phyloP scores from a whole-genome alignment of 2,888 invertebrate species.

The Augiades crinisus region DNA sequence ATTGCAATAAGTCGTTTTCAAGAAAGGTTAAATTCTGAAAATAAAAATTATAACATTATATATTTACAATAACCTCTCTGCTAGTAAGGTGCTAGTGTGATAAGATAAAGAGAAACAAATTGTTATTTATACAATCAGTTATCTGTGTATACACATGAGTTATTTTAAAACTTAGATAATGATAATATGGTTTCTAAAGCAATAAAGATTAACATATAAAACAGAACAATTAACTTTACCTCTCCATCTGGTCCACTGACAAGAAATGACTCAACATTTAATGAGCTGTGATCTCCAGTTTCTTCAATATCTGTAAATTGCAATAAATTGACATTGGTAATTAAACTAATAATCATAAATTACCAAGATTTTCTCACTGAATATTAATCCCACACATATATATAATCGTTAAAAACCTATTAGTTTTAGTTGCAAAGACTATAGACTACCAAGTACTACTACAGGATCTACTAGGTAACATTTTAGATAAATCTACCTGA shows the following conservation, averaged over 20 bases:
- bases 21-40: conserved; percentile 38
- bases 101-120: background rate
- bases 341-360: no score
- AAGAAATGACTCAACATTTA: conserved; percentile 61
- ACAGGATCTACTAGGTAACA: no score
- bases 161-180: background rate
- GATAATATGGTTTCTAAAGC: background rate
- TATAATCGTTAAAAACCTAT: no score
- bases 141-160: background rate
- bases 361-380: no score
- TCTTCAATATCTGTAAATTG: conserved; percentile 40
- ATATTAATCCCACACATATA: no score
- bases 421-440: no score
- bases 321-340: no score
- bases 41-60: conserved; percentile 3
- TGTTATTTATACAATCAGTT: background rate
- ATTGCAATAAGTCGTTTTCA: conserved; percentile 28
- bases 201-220: conserved; percentile 1
- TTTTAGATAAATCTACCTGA: no score
- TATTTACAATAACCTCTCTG: conserved; percentile 10
- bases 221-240: conserved; percentile 36
- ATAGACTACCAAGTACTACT: no score
- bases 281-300: conserved; percentile 35
- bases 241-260: conserved; percentile 41
- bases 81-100: background rate